Evolutionary conservation across 2,888 invertebrate genomes (phyloP), one percentile per base, ranked within the genome.

Genomic region (Temnothorax unifasciatus): DNA sequence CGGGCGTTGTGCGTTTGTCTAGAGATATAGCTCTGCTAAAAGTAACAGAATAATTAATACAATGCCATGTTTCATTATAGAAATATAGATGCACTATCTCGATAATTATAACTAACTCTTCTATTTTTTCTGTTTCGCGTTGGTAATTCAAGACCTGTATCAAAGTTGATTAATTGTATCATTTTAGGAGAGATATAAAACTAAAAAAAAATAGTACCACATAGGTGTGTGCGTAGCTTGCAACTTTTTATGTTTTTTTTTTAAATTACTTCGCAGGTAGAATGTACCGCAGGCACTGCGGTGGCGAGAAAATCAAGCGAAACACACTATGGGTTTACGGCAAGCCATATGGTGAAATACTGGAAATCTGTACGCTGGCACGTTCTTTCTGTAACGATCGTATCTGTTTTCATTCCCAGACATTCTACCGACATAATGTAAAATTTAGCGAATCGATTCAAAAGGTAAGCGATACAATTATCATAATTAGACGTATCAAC

Each of bases 381-480:
- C 21, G 47, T 69, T 13, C 21, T 59, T 47, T 38, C 44, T 25
- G 25, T 61, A 71, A 81, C 59, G 47, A 59, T 59, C 25, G 71
- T 81, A 71, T 81, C 47, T 13, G 38, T 81, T 81, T 71, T 81
- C 73, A 47, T 81, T 21, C 34, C 4, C 21, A n/a, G 29, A 79
- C 15, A n/a, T n/a, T n/a, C 18, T 18, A 29, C 34, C 57, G 44
- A 79, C 25, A 25, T 34, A 18, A 61, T 59, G 38, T 25, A 59
- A 50, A 81, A 71, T 81, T 76, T 77, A 15, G 4, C 77, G 34
- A 71, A 25, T 25, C 15, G 13, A 50, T 41, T 21, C n/a, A n/a
- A 15, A 15, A 8, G 29, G 21, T 15, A 18, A 59, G 8, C n/a
- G 25, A 4, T 18, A 38, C 41, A 41, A 66, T 41, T 13, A n/a